These are phyloP conservation scores for Parazoanthus atlanticus DNA, from an alignment of 92 coral and sea anemone species.

Conservation along the genomic window DNA sequence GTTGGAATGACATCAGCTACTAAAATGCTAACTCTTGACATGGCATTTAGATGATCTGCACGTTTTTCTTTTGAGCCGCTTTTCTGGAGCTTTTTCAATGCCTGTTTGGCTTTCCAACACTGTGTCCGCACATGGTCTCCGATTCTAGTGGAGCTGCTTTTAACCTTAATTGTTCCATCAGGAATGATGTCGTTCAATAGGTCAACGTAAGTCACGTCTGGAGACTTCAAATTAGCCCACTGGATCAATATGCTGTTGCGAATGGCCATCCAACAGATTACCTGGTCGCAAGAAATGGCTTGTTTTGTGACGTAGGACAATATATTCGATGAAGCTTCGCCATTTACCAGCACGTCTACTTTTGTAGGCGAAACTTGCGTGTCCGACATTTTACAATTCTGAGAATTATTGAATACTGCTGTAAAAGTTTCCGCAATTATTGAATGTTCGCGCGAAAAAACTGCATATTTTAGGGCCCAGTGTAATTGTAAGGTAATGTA, in stretches of 20 bases:
- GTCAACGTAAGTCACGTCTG: slow-evolving; percentile 24
- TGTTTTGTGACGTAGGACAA: background rate
- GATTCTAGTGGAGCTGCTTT: slow-evolving; percentile 34
- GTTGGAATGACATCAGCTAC: too few species aligned
- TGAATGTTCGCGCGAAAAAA: background rate
- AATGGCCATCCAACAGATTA: slow-evolving; percentile 45
- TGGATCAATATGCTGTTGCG: slow-evolving; percentile 33
- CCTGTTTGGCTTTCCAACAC: slow-evolving; percentile 19
- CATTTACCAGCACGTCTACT: background rate
- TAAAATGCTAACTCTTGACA: slow-evolving; percentile 13
- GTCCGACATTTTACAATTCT: too few species aligned
- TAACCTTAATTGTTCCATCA: slow-evolving; percentile 37
- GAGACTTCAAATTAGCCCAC: slow-evolving; percentile 4
- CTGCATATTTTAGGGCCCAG: background rate
- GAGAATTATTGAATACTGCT: background rate
- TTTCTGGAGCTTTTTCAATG: slow-evolving; percentile 23
- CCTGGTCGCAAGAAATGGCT: slow-evolving; percentile 42
- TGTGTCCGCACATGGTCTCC: slow-evolving; percentile 16
- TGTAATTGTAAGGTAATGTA: background rate
- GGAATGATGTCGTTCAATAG: slow-evolving; percentile 48
- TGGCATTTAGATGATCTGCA: background rate
- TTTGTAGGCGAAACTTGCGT: background rate
- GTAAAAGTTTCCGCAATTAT: background rate
- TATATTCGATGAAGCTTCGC: background rate
- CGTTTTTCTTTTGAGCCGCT: slow-evolving; percentile 36